phyloP scores from a whole-genome alignment of 1,140 invertebrate species.

The Tetramorium parvispinum region DNA sequence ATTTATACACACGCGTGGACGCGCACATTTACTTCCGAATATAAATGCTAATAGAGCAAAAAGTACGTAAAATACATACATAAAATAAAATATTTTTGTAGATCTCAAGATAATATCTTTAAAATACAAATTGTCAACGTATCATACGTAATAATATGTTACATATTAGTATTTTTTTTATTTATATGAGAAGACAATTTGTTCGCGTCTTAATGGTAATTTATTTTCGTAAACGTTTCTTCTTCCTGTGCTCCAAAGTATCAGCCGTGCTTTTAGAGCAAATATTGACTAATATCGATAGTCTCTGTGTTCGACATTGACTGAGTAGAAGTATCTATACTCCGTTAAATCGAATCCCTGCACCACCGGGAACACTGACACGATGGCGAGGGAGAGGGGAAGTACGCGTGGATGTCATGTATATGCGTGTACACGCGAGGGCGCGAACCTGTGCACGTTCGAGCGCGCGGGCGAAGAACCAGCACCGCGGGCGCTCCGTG shows the following conservation, averaged over 20 bases:
- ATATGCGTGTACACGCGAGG: background rate
- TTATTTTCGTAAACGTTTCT: background rate
- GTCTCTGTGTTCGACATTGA: constrained; percentile 25
- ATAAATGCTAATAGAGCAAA: background rate
- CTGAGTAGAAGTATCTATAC: constrained; percentile 27
- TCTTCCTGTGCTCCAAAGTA: background rate
- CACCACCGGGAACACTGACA: constrained; percentile 19
- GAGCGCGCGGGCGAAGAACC: constrained; percentile 19
- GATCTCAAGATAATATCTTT: background rate
- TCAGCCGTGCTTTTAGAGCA: background rate
- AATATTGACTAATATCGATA: constrained; percentile 24
- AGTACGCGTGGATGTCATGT: background rate
- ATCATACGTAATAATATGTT: background rate
- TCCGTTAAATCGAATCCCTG: constrained; percentile 43
- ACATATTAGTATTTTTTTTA: background rate
- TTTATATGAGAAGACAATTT: background rate
- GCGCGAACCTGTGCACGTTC: constrained; percentile 26
- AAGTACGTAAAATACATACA: background rate
- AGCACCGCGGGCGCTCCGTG: constrained; percentile 39
- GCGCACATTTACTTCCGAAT: background rate
- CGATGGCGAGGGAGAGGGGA: background rate
- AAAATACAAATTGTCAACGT: background rate
- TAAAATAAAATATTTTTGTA: background rate
- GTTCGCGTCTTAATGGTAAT: background rate
- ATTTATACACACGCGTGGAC: background rate